Conservation (phyloP, 2,113 vertebrate genomes). For the Austrofundulus limnaeus region DNA sequence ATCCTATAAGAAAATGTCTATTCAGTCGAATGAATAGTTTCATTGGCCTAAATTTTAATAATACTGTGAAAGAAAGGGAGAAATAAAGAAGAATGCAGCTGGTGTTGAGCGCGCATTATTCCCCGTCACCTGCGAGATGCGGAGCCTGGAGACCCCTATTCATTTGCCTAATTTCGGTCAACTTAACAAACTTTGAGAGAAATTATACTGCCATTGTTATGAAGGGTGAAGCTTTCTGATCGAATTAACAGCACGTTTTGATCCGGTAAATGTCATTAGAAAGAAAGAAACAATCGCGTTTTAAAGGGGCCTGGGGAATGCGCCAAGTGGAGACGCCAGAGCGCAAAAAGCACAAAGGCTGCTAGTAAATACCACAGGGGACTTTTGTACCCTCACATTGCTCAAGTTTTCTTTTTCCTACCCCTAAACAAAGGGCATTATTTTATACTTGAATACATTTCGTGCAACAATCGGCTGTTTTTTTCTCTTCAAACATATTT, state of each 20-base stretch:
- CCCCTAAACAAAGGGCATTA: slow-evolving; percentile 99
- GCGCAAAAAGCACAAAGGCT: slow-evolving; percentile 96
- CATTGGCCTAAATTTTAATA: slow-evolving; percentile 98
- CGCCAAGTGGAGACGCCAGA: slow-evolving; percentile 99
- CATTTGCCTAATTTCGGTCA: slow-evolving; percentile 99
- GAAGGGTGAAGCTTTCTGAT: slow-evolving; percentile 99
- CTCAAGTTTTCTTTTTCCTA: slow-evolving; percentile 89
- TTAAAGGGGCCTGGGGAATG: slow-evolving; percentile 92
- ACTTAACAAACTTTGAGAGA: slow-evolving; percentile 99
- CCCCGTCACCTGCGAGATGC: slow-evolving; percentile 96
- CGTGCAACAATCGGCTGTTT: slow-evolving; percentile 99
- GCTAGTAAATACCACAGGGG: slow-evolving; percentile 92
- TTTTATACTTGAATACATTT: slow-evolving; percentile 99
- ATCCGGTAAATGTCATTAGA: slow-evolving; percentile 99
- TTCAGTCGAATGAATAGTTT: slow-evolving; percentile 99
- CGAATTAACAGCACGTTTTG: slow-evolving; percentile 99
- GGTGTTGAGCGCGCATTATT: slow-evolving; percentile 93
- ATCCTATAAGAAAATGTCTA: slow-evolving; percentile 99
- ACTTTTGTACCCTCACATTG: slow-evolving; percentile 97
- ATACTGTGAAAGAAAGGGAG: slow-evolving; percentile 91
- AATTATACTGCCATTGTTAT: slow-evolving; percentile 99
- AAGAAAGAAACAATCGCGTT: slow-evolving; percentile 99
- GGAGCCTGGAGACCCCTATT: slow-evolving; percentile 96
- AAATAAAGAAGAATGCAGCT: slow-evolving; percentile 99
- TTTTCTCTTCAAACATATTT: slow-evolving; percentile 99